Evolutionary conservation across 2,113 vertebrate species (phyloP).

Genomic region (Apaloderma vittatum): DNA sequence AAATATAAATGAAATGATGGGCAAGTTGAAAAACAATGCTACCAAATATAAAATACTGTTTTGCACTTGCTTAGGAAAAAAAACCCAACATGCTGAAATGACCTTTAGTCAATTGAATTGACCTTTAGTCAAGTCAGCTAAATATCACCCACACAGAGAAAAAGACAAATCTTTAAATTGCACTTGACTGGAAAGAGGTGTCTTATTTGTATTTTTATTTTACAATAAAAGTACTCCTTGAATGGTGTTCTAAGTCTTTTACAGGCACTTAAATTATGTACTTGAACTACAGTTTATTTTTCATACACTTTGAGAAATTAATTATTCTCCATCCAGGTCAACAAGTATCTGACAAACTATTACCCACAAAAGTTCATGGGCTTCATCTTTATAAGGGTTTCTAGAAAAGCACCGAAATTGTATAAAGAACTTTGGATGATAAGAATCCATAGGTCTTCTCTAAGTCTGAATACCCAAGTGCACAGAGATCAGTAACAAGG

Average conservation of each 20-base stretch:
- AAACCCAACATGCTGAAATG: neutral
- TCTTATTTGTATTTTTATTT: neutral
- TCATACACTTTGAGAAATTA: neutral
- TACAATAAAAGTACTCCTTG: neutral
- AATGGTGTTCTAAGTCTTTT: neutral
- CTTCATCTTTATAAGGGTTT: neutral
- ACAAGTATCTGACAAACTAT: neutral
- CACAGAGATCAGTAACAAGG: neutral
- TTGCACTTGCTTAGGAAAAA: neutral
- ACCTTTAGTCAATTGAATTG: neutral
- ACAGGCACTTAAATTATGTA: neutral
- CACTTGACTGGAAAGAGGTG: neutral
- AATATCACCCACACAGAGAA: neutral
- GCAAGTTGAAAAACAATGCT: neutral
- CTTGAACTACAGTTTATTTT: neutral
- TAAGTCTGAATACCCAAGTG: neutral
- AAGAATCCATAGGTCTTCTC: neutral
- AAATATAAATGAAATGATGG: neutral
- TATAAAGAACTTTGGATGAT: neutral
- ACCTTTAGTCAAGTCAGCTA: neutral
- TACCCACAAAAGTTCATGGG: rapidly evolving
- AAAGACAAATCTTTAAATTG: neutral
- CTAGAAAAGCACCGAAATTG: neutral
- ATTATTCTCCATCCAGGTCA: neutral
- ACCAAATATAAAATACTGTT: neutral